A percentile compares a stretch with the other conserved stretches of the same genome.
Conservation (phyloP, 2,113 vertebrate genomes). For the Mastomys coucha region DNA sequence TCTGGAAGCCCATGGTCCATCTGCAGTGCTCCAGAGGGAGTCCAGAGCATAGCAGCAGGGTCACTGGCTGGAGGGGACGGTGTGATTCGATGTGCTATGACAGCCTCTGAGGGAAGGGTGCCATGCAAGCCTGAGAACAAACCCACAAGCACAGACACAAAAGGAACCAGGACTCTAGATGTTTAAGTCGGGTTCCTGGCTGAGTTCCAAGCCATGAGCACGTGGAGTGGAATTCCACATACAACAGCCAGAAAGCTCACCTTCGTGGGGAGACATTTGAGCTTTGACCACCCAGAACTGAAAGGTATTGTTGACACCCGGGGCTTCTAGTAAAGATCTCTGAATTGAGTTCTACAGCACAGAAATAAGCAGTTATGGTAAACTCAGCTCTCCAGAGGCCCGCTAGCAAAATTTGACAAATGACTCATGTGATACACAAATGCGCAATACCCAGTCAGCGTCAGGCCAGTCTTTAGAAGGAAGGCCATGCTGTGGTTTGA, state of each 20-base stretch:
- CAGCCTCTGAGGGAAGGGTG: neutral
- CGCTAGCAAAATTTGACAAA: neutral
- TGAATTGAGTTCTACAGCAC: neutral
- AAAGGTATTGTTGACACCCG: neutral
- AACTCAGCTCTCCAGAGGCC: neutral
- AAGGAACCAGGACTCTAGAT: neutral
- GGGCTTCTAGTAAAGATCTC: neutral
- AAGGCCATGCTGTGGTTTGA: neutral
- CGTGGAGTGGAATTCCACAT: neutral
- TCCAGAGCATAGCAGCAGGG: neutral
- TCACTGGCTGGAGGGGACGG: neutral
- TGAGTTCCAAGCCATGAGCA: neutral
- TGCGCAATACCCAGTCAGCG: neutral
- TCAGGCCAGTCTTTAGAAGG: neutral
- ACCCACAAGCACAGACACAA: neutral
- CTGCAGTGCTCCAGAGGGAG: neutral
- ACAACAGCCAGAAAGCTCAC: neutral
- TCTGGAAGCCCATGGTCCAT: neutral
- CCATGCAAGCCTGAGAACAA: neutral
- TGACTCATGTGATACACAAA: neutral
- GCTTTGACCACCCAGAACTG: neutral
- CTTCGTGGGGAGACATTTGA: neutral
- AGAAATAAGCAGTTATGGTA: neutral
- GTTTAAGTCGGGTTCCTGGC: neutral
- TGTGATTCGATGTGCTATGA: neutral